Base-by-base conservation (phyloP, 1,140 invertebrate species). In the Drosophila seguyi region DNA sequence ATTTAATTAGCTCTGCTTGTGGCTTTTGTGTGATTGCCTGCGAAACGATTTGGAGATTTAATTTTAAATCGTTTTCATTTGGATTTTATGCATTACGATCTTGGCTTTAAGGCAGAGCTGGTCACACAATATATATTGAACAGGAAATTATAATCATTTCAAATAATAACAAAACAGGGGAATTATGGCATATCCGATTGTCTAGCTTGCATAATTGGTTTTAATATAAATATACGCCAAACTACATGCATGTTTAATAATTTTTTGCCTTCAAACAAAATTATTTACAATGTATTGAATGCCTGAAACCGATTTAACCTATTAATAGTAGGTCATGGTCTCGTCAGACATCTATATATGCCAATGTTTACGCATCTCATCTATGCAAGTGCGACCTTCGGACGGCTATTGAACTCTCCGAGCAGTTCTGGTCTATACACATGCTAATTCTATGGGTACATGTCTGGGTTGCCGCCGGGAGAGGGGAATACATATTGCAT, bases 1-100 rank as follows among this genome's bases (percentile, higher is more conserved):
- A 90, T 88, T 90, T 75, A 90, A 88, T 90, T 90, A 88, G 61
- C 85, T 80, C 25, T 75, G 85, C 84, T 75, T 78, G 85, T 81
- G 80, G 80, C 71, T 80, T 88, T 61, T 66, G 34, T 66, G 34
- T 63, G 74, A 79, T 71, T 86, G 77, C 74, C 53, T 42, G 34
- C 53, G 61, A 75, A 80, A 65, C 74, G 56, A 25, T 50, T 67
- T 77, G 87, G 57, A 45, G 44, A 74, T 80, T 88, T 65, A 44
- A 74, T 71, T 77, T 80, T 31, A 36, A 53, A 47, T 44, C 63
- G 63, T 69, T 88, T 67, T 66, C 45, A 62, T 77, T 74, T 53
- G 38, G 41, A 22, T 48, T 68, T 85, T 50, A 57, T 81, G 62
- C 41, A 8, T 31, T 31, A 13, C 45, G 44, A 16, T 38, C 47